Evolutionary conservation across 2,888 invertebrate species (phyloP).

Genomic region (Ptychoptera albimana): DNA sequence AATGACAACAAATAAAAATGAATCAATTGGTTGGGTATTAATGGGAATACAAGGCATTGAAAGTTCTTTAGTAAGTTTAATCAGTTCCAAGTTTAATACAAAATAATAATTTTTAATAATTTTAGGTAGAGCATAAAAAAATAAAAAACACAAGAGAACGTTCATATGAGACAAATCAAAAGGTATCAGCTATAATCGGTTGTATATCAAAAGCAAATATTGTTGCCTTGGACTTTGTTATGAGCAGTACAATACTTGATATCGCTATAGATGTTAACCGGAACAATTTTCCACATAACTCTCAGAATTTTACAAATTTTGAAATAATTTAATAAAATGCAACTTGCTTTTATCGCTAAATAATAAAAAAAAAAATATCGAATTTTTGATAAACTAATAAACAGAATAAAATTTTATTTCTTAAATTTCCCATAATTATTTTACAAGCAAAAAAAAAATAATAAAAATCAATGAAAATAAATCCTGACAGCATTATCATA

Average conservation of each 20-base stretch:
- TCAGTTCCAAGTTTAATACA: not conserved
- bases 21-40: conserved; percentile 26
- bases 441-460: too few relatives aligned
- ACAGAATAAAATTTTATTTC: too few relatives aligned
- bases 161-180: conserved; percentile 36
- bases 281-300: conserved; percentile 20
- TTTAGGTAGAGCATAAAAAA: conserved; percentile 8
- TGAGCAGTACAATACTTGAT: conserved; percentile 54
- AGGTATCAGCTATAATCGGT: conserved; percentile 49
- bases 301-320: conserved; percentile 20
- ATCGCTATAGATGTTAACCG: conserved; percentile 39
- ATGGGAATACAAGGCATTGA: conserved; percentile 23
- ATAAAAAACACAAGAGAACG: conserved; percentile 22
- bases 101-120: not conserved
- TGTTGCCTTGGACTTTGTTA: conserved; percentile 56
- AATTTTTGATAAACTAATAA: too few relatives aligned
- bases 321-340: conserved; percentile 13
- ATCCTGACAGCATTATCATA: too few relatives aligned
- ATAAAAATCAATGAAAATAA: too few relatives aligned
- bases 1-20: conserved; percentile 11
- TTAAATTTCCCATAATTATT: too few relatives aligned
- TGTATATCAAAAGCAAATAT: conserved; percentile 55
- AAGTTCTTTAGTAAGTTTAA: conserved; percentile 17
- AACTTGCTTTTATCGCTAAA: too few relatives aligned
- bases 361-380: too few relatives aligned